These are phyloP conservation scores for Chloroclystis v-ata DNA, from an alignment of 2,888 invertebrate species.

Conservation along the genomic window DNA sequence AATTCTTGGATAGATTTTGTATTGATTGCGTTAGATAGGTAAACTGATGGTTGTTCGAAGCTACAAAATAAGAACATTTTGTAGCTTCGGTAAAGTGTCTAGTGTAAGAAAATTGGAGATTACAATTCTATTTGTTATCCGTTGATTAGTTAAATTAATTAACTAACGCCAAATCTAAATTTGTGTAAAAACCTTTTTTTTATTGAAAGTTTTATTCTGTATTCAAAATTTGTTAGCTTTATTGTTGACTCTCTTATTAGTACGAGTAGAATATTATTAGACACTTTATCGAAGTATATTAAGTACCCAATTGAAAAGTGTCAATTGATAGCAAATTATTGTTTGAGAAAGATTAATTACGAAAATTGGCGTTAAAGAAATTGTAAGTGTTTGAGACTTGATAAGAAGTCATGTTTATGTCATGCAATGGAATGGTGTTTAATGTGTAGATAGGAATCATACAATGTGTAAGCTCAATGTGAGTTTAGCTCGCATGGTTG, in stretches of 20 bases:
- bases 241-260: too few species aligned
- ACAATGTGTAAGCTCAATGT: background rate
- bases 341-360: background rate
- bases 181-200: too few species aligned
- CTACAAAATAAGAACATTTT: too few species aligned
- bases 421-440: background rate
- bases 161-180: too few species aligned
- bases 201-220: too few species aligned
- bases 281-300: too few species aligned
- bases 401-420: background rate
- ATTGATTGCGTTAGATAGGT: slow-evolving; percentile 11
- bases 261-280: too few species aligned
- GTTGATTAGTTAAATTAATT: too few species aligned
- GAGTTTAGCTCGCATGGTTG: background rate
- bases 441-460: slow-evolving; percentile 2
- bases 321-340: slow-evolving; percentile 22
- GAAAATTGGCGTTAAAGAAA: slow-evolving; percentile 13
- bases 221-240: too few species aligned
- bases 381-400: slow-evolving; percentile 3
- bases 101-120: too few species aligned
- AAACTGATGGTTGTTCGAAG: background rate
- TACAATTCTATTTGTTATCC: too few species aligned
- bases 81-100: background rate
- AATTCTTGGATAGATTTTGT: slow-evolving; percentile 7
- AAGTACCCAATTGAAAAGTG: slow-evolving; percentile 9